Percentiles rank a stretch among this genome's conserved stretches.
These are phyloP conservation scores for Pollimyrus isidori DNA, from an alignment of 2,113 vertebrate genomes.

Conservation along the genomic window DNA sequence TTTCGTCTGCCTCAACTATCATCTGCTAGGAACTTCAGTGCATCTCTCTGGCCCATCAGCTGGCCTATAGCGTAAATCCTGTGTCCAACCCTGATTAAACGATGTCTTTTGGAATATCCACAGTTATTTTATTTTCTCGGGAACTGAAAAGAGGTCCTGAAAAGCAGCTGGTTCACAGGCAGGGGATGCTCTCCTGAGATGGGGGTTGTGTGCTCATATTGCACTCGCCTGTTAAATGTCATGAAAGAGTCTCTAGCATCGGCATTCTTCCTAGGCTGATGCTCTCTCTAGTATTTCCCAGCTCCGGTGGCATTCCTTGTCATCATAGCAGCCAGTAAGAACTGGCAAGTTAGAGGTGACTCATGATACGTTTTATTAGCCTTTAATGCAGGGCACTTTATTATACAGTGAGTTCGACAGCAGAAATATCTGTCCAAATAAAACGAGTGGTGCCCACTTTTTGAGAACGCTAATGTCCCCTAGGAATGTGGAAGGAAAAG, in stretches of 20 bases:
- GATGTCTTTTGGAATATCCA: constrained; percentile 4
- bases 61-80: neutral
- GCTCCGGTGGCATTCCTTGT: neutral
- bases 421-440: neutral
- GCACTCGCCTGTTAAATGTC: neutral
- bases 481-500: neutral
- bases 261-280: neutral
- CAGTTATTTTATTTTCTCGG: constrained; percentile 2
- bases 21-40: neutral
- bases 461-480: neutral
- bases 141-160: neutral
- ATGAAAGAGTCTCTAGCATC: neutral
- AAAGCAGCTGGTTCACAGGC: constrained; percentile 9
- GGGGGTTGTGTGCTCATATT: neutral
- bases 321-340: neutral
- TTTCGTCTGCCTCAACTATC: constrained; percentile 11
- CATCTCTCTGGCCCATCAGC: neutral
- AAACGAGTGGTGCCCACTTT: neutral
- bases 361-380: neutral
- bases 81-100: constrained; percentile 15
- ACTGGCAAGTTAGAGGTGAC: neutral
- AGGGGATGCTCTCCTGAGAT: neutral
- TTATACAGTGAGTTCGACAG: neutral
- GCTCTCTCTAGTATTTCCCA: neutral
- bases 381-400: neutral